Conservation (phyloP, 1,140 invertebrate genomes). For the Macrotrachela quadricornifera region DNA sequence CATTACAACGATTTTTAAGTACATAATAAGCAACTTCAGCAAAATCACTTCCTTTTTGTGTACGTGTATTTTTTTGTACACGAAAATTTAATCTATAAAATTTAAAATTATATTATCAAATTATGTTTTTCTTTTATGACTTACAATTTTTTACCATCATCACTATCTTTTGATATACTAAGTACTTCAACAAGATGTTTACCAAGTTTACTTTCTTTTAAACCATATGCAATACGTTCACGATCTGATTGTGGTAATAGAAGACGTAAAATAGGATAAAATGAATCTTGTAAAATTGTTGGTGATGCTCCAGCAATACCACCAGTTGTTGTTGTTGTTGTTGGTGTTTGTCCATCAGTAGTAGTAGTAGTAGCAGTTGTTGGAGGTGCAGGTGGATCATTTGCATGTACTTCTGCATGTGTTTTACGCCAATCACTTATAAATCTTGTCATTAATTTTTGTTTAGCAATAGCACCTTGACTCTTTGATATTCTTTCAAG, state of each 20-base stretch:
- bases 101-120: too few species aligned
- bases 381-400: too few species aligned
- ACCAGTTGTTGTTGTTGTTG: too few species aligned
- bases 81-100: conserved; percentile 31
- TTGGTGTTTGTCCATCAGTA: too few species aligned
- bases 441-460: too few species aligned
- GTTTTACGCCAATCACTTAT: too few species aligned
- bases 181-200: conserved; percentile 45
- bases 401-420: too few species aligned
- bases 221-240: conserved; percentile 40
- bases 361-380: too few species aligned
- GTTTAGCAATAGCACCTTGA: too few species aligned
- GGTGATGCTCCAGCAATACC: too few species aligned
- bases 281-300: conserved; percentile 10
- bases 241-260: conserved; percentile 46
- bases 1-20: conserved; percentile 40
- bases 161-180: conserved; percentile 40
- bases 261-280: conserved; percentile 48
- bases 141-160: conserved; percentile 40
- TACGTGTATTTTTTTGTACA: conserved; percentile 21
- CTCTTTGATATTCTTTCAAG: too few species aligned
- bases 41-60: conserved; percentile 40
- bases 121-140: too few species aligned
- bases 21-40: conserved; percentile 47
- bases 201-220: conserved; percentile 43